Conservation (phyloP, 2,113 vertebrate genomes). For the Sebastes fasciatus region DNA sequence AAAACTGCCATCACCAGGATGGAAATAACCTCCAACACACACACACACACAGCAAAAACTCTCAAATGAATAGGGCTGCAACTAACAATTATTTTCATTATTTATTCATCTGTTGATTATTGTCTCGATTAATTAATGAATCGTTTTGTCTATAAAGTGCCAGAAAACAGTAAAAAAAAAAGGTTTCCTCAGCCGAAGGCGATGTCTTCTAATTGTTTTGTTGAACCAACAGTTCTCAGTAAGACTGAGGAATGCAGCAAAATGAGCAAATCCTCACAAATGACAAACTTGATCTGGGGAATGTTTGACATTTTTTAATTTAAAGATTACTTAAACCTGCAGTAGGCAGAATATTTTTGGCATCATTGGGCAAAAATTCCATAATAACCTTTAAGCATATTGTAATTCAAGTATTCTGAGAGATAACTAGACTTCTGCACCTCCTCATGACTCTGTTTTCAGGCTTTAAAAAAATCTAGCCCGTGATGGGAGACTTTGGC, state of each 20-base stretch:
- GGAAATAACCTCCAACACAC: slow-evolving; percentile 61
- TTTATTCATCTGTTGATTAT: not conserved
- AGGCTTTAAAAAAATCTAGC: no score
- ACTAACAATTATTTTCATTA: not conserved
- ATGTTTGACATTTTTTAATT: not conserved
- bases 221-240: not conserved
- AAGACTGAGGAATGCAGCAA: not conserved
- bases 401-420: no score
- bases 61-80: not conserved
- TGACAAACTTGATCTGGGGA: not conserved
- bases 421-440: no score
- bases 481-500: no score
- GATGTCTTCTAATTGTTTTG: not conserved
- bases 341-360: no score
- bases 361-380: no score
- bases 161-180: not conserved
- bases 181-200: not conserved
- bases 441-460: no score
- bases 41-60: not conserved
- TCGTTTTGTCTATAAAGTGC: not conserved
- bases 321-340: not conserved
- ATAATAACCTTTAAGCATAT: no score
- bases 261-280: not conserved
- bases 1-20: slow-evolving; percentile 49
- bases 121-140: not conserved